These are phyloP conservation scores for Pocillopora grandis DNA, from an alignment of 92 coral and sea anemone species.

Conservation along the genomic window DNA sequence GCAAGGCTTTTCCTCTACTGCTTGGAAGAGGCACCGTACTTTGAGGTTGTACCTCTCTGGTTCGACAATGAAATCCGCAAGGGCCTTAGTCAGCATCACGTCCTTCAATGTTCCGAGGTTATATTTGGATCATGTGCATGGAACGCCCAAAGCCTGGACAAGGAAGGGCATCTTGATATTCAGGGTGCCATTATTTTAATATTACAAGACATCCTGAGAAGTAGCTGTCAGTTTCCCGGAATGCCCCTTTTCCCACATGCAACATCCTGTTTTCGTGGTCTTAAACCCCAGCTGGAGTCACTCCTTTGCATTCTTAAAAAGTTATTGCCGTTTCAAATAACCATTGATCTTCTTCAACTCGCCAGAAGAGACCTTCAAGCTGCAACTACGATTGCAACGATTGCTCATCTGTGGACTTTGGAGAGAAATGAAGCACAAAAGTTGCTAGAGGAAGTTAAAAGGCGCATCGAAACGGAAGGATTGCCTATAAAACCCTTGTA, in stretches of 20 bases:
- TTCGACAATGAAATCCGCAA: neutral
- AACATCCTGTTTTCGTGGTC: neutral
- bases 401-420: constrained; percentile 19
- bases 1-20: constrained; percentile 13
- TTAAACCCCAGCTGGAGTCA: neutral
- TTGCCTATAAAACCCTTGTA: neutral
- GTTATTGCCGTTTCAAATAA: constrained; percentile 1
- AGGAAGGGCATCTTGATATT: neutral
- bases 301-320: constrained; percentile 25
- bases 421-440: neutral
- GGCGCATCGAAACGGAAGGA: neutral
- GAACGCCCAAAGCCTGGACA: neutral
- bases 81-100: constrained; percentile 22
- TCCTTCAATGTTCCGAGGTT: constrained; percentile 42
- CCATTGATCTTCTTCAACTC: constrained; percentile 11
- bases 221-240: neutral
- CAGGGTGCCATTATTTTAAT: neutral
- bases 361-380: constrained; percentile 1
- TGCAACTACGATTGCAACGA: neutral
- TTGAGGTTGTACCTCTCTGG: constrained; percentile 32
- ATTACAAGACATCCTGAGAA: constrained; percentile 1
- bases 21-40: constrained; percentile 10
- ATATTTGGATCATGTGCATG: constrained; percentile 35
- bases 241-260: neutral
- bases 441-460: neutral